These are phyloP conservation scores for Maniola jurtina DNA, from an alignment of 1,140 invertebrate genomes.

Conservation along the genomic window DNA sequence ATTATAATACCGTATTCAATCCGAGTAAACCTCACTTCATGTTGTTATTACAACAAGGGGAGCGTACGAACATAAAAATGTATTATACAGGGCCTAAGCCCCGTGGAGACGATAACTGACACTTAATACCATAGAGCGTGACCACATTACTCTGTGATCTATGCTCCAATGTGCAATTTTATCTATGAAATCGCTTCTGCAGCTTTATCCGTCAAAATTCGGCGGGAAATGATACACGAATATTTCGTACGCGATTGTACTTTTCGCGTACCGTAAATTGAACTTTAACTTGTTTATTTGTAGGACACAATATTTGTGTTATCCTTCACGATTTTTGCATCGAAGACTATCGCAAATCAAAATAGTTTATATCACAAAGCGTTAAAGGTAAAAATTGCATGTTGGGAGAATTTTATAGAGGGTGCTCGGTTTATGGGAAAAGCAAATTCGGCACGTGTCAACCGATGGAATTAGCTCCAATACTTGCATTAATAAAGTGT, in stretches of 20 bases:
- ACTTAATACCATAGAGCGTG: slow-evolving; percentile 78
- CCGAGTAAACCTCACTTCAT: slow-evolving; percentile 76
- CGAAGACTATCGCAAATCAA: not conserved
- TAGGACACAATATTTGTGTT: slow-evolving; percentile 16
- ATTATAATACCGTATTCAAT: slow-evolving; percentile 79
- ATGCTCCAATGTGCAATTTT: slow-evolving; percentile 65
- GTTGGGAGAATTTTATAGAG: slow-evolving; percentile 5
- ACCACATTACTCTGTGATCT: slow-evolving; percentile 77
- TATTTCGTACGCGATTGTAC: not conserved
- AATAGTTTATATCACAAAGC: slow-evolving; percentile 6
- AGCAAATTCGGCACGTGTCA: slow-evolving; percentile 74
- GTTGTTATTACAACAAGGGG: slow-evolving; percentile 74
- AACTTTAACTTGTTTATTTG: slow-evolving; percentile 17
- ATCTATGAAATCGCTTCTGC: slow-evolving; percentile 63
- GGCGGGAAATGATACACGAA: slow-evolving; percentile 43
- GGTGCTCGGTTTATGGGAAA: slow-evolving; percentile 67
- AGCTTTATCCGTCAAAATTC: slow-evolving; percentile 57
- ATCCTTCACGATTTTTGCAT: slow-evolving; percentile 4
- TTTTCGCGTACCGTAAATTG: slow-evolving; percentile 9
- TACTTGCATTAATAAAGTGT: slow-evolving; percentile 79
- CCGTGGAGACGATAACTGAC: slow-evolving; percentile 77
- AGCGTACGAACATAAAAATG: slow-evolving; percentile 71
- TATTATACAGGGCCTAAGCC: slow-evolving; percentile 69
- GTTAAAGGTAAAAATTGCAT: slow-evolving; percentile 38
- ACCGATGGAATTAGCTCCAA: slow-evolving; percentile 74